phyloP scores from a whole-genome alignment of 2,113 vertebrate genomes.

The Phrynosoma platyrhinos region DNA sequence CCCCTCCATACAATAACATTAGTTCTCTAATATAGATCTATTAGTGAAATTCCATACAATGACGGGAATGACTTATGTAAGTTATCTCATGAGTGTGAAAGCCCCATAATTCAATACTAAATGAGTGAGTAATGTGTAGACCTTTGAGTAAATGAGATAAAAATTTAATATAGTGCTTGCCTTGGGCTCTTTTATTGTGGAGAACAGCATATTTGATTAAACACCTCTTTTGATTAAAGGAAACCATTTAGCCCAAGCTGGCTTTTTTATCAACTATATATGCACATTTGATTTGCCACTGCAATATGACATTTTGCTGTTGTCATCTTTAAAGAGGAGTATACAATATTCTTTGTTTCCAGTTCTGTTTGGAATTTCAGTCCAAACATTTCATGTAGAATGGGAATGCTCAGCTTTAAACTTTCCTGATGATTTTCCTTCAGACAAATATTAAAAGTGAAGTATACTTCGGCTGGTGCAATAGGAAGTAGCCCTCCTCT shows the following conservation, averaged over 20 bases:
- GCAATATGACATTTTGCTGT: not conserved
- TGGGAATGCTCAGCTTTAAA: not conserved
- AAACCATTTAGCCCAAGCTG: conserved; percentile 8
- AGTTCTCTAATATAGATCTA: conserved; percentile 43
- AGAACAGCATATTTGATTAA: conserved; percentile 44
- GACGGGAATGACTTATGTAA: conserved; percentile 27
- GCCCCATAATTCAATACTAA: conserved; percentile 19
- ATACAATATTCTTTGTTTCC: not conserved
- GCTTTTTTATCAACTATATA: not conserved
- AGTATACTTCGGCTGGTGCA: not conserved
- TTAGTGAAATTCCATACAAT: conserved; percentile 25
- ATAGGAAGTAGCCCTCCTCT: not conserved
- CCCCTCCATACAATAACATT: conserved; percentile 22
- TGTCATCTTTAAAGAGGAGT: conserved; percentile 14
- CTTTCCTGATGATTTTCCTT: not conserved
- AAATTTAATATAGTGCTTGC: conserved; percentile 37
- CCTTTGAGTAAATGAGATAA: conserved; percentile 49
- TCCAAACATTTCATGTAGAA: not conserved
- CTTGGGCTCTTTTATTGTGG: conserved; percentile 1
- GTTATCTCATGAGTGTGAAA: conserved; percentile 23
- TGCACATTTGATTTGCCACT: not conserved
- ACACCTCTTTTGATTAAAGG: conserved; percentile 56
- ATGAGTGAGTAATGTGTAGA: conserved; percentile 17
- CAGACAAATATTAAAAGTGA: not conserved
- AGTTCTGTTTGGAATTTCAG: not conserved